Evolutionary conservation across 2,888 invertebrate genomes (phyloP).

Genomic region (Andricus curvator): DNA sequence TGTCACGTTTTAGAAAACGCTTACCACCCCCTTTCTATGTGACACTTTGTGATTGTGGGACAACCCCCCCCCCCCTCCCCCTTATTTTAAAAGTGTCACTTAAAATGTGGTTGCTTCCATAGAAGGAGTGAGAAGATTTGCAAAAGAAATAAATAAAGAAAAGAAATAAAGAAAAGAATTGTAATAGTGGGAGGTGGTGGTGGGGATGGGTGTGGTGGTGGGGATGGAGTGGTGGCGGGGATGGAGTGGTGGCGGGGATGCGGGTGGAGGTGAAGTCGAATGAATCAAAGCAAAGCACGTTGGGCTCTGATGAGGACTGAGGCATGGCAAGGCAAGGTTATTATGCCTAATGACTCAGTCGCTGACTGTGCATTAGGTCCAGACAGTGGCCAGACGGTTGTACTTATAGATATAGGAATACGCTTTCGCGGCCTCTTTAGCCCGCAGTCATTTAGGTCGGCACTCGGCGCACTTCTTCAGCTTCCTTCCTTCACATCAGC

Average conservation of each 20-base stretch:
- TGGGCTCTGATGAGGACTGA: slow-evolving; percentile 46
- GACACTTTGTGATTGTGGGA: too few relatives aligned
- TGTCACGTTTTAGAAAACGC: too few relatives aligned
- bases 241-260: neutral
- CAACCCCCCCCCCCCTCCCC: too few relatives aligned
- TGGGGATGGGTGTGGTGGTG: too few relatives aligned
- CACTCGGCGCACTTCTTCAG: too few relatives aligned
- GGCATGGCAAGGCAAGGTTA: slow-evolving; percentile 53
- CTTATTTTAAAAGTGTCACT: too few relatives aligned
- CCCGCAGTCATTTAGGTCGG: slow-evolving; percentile 54
- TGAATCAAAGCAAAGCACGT: slow-evolving; percentile 32
- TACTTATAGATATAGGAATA: slow-evolving; percentile 5
- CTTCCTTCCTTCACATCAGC: too few relatives aligned
- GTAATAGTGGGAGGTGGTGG: slow-evolving; percentile 2
- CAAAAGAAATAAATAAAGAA: neutral
- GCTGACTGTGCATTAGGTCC: slow-evolving; percentile 52
- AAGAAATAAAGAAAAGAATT: neutral
- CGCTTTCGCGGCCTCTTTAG: slow-evolving; percentile 44
- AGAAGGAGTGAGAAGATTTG: neutral
- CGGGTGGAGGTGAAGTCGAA: slow-evolving; percentile 47
- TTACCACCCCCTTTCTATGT: too few relatives aligned
- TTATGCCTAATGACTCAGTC: slow-evolving; percentile 62
- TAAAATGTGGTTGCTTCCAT: neutral
- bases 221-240: too few relatives aligned
- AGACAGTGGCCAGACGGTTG: slow-evolving; percentile 67